A percentile compares a stretch with the other conserved stretches of the same genome.
Evolutionary conservation across 2,888 invertebrate genomes (phyloP).

Genomic region (Acanthosepion lycidas): DNA sequence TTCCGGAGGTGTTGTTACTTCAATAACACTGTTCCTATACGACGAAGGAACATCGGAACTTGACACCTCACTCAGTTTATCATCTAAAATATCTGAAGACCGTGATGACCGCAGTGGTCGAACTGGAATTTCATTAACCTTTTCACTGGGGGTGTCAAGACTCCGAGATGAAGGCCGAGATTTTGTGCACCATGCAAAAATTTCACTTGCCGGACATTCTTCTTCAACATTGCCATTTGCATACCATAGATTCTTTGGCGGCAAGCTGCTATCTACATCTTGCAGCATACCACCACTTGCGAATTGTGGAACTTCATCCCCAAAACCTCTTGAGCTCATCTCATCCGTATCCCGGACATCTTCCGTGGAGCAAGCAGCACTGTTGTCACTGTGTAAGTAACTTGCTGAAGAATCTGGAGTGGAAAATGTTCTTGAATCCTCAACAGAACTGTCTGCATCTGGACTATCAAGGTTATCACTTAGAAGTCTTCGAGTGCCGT

Average conservation of each 20-base stretch:
- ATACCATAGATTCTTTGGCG: not conserved
- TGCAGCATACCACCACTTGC: not conserved
- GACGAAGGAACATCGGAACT: slow-evolving; percentile 56
- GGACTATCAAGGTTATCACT: slow-evolving; percentile 43
- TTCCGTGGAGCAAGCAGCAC: slow-evolving; percentile 36
- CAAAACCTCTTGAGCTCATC: not conserved
- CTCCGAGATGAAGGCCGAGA: not conserved
- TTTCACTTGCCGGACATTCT: slow-evolving; percentile 10
- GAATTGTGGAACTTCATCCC: not conserved
- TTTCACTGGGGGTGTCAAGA: not conserved
- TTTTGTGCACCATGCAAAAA: not conserved
- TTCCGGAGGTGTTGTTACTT: slow-evolving; percentile 37
- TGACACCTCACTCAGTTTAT: slow-evolving; percentile 55
- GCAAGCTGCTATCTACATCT: not conserved
- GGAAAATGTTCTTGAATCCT: slow-evolving; percentile 34
- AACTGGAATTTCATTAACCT: not conserved
- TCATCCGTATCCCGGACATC: not conserved
- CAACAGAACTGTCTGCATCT: slow-evolving; percentile 24
- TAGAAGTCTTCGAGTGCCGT: not conserved
- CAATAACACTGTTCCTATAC: slow-evolving; percentile 51
- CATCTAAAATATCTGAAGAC: slow-evolving; percentile 55
- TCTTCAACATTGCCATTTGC: not conserved
- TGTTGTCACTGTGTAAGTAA: slow-evolving; percentile 39
- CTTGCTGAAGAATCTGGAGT: slow-evolving; percentile 40
- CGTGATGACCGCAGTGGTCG: slow-evolving; percentile 52